These are phyloP conservation scores for Daubentonia madagascariensis DNA, from an alignment of 2,113 vertebrate species.

Conservation along the genomic window DNA sequence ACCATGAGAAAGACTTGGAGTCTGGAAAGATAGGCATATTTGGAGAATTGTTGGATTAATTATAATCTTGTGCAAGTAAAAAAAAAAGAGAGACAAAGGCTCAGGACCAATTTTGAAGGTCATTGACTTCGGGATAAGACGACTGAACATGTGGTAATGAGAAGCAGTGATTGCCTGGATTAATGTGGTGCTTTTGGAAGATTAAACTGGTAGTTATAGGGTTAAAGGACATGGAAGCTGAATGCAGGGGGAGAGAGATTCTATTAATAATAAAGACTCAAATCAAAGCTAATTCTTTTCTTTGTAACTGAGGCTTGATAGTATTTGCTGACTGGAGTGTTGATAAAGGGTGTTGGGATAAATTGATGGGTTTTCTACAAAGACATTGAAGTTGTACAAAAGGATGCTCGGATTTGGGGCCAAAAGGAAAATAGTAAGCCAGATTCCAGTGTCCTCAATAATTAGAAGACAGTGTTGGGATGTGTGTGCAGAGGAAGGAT, in stretches of 20 bases:
- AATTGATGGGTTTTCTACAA: neutral
- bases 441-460: neutral
- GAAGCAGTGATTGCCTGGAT: neutral
- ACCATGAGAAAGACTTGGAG: neutral
- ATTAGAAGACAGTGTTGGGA: neutral
- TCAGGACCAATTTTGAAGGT: neutral
- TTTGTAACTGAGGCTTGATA: neutral
- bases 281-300: neutral
- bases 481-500: neutral
- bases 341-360: neutral
- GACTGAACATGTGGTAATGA: neutral
- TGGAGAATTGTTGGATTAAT: neutral
- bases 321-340: neutral
- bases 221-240: neutral
- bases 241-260: neutral
- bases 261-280: neutral
- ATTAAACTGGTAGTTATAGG: neutral
- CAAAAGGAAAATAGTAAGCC: neutral
- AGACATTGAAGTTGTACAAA: neutral
- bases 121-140: neutral
- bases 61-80: neutral
- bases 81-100: neutral
- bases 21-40: neutral
- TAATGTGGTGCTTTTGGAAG: neutral
- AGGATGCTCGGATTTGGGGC: neutral